Percentiles rank a stretch among this genome's conserved stretches.
phyloP scores from a whole-genome alignment of 2,888 invertebrate genomes.

The Ferdinandea cuprea region DNA sequence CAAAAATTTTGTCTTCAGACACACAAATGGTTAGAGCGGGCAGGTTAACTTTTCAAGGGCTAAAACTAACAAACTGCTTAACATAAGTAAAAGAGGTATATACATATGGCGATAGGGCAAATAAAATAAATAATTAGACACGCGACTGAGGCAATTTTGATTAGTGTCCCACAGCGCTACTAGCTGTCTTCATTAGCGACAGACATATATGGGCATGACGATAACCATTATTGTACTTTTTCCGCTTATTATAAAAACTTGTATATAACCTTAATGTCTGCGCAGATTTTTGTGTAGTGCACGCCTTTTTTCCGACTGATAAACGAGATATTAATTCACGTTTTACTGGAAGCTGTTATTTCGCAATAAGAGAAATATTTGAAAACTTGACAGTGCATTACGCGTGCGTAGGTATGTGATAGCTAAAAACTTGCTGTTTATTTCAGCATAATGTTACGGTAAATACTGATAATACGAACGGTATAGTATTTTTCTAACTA shows the following conservation, averaged over 20 bases:
- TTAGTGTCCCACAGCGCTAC: too few relatives aligned
- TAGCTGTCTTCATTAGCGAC: slow-evolving; percentile 70
- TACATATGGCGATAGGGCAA: too few relatives aligned
- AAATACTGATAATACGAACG: slow-evolving; percentile 4
- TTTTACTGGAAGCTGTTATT: slow-evolving; percentile 52
- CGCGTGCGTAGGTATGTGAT: neutral
- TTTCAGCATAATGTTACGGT: slow-evolving; percentile 2
- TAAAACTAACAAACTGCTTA: too few relatives aligned
- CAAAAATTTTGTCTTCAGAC: too few relatives aligned
- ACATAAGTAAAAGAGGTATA: too few relatives aligned
- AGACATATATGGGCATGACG: slow-evolving; percentile 58
- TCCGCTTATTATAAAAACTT: slow-evolving; percentile 18
- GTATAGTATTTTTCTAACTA: slow-evolving; percentile 1
- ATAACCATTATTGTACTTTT: slow-evolving; percentile 39
- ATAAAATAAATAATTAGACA: too few relatives aligned
- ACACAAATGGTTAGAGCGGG: too few relatives aligned
- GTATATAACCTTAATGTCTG: slow-evolving; percentile 48
- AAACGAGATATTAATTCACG: slow-evolving; percentile 51
- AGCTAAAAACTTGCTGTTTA: slow-evolving; percentile 7
- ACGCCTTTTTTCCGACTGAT: slow-evolving; percentile 38
- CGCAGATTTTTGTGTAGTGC: neutral
- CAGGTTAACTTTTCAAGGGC: too few relatives aligned
- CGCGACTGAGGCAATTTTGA: too few relatives aligned
- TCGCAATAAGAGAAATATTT: slow-evolving; percentile 47
- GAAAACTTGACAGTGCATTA: neutral